Evolutionary conservation across 2,888 invertebrate genomes (phyloP).

Genomic region (Drosophila robusta): DNA sequence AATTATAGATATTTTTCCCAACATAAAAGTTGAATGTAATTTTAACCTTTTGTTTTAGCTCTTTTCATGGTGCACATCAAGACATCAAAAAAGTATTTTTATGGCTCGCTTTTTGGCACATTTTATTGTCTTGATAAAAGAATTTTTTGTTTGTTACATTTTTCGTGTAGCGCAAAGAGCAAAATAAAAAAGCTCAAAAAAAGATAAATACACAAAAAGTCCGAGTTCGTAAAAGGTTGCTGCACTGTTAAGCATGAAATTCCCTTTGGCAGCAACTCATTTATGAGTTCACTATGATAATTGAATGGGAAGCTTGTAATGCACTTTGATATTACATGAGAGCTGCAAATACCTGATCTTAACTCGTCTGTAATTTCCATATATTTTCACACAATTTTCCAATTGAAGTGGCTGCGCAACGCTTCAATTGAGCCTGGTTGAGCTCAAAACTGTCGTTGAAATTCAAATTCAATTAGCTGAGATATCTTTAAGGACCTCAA

Average conservation of each 20-base stretch:
- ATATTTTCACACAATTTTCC: slow-evolving; percentile 19
- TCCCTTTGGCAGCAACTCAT: background rate
- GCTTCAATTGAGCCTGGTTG: slow-evolving; percentile 9
- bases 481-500: slow-evolving; percentile 26
- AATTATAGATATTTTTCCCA: background rate
- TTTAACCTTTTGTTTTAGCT: background rate
- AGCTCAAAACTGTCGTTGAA: background rate
- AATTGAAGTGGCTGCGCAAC: background rate
- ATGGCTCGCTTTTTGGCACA: slow-evolving; percentile 5
- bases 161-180: background rate
- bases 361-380: slow-evolving; percentile 4
- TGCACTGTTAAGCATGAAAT: background rate
- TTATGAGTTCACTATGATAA: slow-evolving; percentile 4
- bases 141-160: slow-evolving; percentile 10
- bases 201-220: background rate
- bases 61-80: slow-evolving; percentile 25
- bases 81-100: slow-evolving; percentile 31
- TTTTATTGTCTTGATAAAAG: slow-evolving; percentile 39
- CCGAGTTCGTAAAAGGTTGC: slow-evolving; percentile 4
- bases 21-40: background rate
- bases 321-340: background rate
- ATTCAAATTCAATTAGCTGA: slow-evolving; percentile 45
- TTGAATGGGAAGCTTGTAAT: background rate
- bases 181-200: background rate
- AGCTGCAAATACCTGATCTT: background rate